These are phyloP conservation scores for Parnassius orleans DNA, from an alignment of 2,888 invertebrate species.

Conservation along the genomic window DNA sequence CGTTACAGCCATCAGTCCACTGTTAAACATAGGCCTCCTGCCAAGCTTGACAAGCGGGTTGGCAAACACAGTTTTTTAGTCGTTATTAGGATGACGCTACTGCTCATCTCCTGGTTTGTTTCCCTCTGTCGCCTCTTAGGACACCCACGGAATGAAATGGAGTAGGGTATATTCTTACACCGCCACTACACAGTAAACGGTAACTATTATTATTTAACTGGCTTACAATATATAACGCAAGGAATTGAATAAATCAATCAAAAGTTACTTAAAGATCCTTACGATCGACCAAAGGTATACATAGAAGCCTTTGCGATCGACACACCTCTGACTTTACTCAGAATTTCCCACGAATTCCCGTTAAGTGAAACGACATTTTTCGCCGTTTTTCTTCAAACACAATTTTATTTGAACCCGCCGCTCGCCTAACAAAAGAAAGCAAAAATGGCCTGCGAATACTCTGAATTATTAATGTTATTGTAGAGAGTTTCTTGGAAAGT, in stretches of 20 bases:
- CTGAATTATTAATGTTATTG: constrained; percentile 49
- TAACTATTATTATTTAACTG: too few relatives aligned
- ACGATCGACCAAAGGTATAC: constrained; percentile 9
- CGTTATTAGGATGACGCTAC: too few relatives aligned
- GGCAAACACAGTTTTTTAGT: too few relatives aligned
- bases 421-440: constrained; percentile 36
- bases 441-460: constrained; percentile 39
- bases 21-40: too few relatives aligned
- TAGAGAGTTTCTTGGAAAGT: constrained; percentile 38
- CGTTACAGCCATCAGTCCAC: too few relatives aligned
- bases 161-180: too few relatives aligned
- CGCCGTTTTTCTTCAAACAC: constrained; percentile 37
- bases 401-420: constrained; percentile 38
- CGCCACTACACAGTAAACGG: too few relatives aligned
- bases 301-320: background rate
- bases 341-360: constrained; percentile 29
- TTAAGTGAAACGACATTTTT: constrained; percentile 36
- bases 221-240: too few relatives aligned
- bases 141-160: too few relatives aligned
- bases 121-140: too few relatives aligned
- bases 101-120: too few relatives aligned
- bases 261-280: constrained; percentile 15
- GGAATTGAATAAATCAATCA: background rate
- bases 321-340: constrained; percentile 21
- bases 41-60: too few relatives aligned